Evolutionary conservation across 2,888 invertebrate genomes (phyloP).

Genomic region (Phrixothrix hirtus): DNA sequence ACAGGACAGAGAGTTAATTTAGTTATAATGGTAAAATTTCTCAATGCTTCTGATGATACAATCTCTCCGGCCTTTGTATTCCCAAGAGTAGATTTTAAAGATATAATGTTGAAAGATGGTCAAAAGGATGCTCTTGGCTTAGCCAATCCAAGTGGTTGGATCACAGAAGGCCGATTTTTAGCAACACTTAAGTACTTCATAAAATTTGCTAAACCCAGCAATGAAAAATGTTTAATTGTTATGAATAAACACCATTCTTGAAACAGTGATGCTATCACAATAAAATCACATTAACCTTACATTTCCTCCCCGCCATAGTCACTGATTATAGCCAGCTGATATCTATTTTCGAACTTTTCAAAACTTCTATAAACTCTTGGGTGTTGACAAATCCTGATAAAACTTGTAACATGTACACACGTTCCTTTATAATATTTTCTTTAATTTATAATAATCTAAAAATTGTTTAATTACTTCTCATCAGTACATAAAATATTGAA

Average conservation of each 20-base stretch:
- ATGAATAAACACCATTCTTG: constrained; percentile 44
- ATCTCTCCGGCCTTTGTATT: constrained; percentile 27
- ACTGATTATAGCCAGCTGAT: too few relatives aligned
- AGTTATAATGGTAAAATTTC: constrained; percentile 22
- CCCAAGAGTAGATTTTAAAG: constrained; percentile 11
- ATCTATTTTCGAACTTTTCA: too few relatives aligned
- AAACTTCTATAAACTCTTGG: too few relatives aligned
- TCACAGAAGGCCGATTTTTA: constrained; percentile 41
- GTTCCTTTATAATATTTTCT: too few relatives aligned
- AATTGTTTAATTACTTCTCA: too few relatives aligned
- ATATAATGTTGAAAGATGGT: constrained; percentile 16
- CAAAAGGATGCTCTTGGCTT: constrained; percentile 16
- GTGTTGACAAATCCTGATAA: too few relatives aligned
- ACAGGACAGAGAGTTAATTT: constrained; percentile 28
- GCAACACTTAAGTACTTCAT: constrained; percentile 43
- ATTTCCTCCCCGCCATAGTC: too few relatives aligned
- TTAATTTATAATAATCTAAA: too few relatives aligned
- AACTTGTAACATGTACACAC: too few relatives aligned
- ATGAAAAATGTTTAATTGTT: constrained; percentile 39
- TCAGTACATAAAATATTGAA: too few relatives aligned
- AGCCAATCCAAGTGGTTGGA: constrained; percentile 40
- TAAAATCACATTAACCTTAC: too few relatives aligned
- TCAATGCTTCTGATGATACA: constrained; percentile 9
- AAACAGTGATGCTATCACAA: constrained; percentile 35
- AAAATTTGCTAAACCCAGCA: constrained; percentile 38